Base-by-base conservation (phyloP, 1,140 invertebrate species). In the Meteorus sp. region DNA sequence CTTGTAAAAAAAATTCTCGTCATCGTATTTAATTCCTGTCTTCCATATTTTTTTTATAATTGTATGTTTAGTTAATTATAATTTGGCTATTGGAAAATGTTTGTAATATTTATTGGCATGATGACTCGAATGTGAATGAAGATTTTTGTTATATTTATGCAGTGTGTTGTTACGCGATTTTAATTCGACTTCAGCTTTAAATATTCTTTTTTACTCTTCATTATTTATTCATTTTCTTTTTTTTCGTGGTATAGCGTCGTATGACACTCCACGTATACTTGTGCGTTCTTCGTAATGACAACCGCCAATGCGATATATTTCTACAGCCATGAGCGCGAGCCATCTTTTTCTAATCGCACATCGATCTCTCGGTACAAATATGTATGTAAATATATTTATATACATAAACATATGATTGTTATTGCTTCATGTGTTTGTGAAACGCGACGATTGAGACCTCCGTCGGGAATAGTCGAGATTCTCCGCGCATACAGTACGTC, bases 381-480 rank as follows among this genome's bases (percentile, higher is more conserved):
- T 39, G 41, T 44, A 8, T 44, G 41, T 23, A 44, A 19, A n/a
- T n/a, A n/a, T n/a, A n/a, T n/a, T n/a, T n/a, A n/a, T 31, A 33
- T 19, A 41, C 13, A 19, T 47, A 7, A 68, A 61, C 66, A 67
- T 69, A 71, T 73, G 68, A 74, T 76, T 75, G 72, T 76, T 75
- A 76, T 76, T 76, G 71, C 68, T 64, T 71, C 72, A 67, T 66
- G 69, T 73, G 66, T 69, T 60, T 15, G n/a, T n/a, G 20, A 29
- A 19, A 20, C 9, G 58, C 62, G 56, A 57, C 61, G 66, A 74
- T 74, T 72, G 69, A 76, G 73, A 73, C 70, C 70, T 72, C 67
- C 68, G 66, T 65, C 23, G 35, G 35, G 41, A n/a, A 15, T 11
- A 23, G n/a, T 39, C 15, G 25, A 53, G 5, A 4, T 11, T 54